phyloP scores from a whole-genome alignment of 2,113 vertebrate species.

The Cranoglanis bouderius region DNA sequence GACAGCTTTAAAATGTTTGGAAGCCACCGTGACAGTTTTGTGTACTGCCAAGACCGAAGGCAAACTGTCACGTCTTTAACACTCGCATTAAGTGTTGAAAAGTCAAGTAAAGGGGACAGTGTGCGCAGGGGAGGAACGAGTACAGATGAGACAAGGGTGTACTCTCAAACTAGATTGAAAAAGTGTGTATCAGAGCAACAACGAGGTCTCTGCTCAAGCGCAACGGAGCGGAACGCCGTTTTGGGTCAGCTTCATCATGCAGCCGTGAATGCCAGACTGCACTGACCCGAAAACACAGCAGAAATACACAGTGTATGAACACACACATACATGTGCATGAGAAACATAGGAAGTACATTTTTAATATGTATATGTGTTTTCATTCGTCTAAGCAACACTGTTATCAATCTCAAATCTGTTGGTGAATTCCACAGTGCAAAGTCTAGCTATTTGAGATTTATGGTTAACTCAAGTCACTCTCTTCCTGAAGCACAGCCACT shows the following conservation, averaged over 20 bases:
- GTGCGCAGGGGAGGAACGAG: neutral
- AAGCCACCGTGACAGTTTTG: slow-evolving; percentile 30
- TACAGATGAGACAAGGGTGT: neutral
- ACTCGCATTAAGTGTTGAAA: slow-evolving; percentile 28
- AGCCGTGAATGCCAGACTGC: slow-evolving; percentile 41
- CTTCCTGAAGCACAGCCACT: slow-evolving; percentile 29
- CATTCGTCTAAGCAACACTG: neutral
- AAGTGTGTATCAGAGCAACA: slow-evolving; percentile 17
- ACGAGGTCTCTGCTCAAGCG: slow-evolving; percentile 29
- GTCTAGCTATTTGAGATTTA: slow-evolving; percentile 43
- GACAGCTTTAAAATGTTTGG: slow-evolving; percentile 17
- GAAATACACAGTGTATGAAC: neutral
- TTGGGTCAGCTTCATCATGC: slow-evolving; percentile 26
- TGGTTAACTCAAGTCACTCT: slow-evolving; percentile 7
- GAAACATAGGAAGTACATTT: neutral
- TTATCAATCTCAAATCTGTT: slow-evolving; percentile 20
- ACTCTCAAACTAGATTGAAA: neutral
- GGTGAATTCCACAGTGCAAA: slow-evolving; percentile 33
- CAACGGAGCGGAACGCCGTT: slow-evolving; percentile 24
- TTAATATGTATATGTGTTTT: neutral
- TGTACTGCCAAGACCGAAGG: slow-evolving; percentile 25
- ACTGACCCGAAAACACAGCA: slow-evolving; percentile 21
- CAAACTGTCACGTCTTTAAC: slow-evolving; percentile 43
- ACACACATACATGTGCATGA: slow-evolving; percentile 15
- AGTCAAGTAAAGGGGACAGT: slow-evolving; percentile 4